Evolutionary conservation across 2,797 vertebrate genomes (phyloP), one percentile per base, ranked within the genome.

Genomic region (Molothrus ater): DNA sequence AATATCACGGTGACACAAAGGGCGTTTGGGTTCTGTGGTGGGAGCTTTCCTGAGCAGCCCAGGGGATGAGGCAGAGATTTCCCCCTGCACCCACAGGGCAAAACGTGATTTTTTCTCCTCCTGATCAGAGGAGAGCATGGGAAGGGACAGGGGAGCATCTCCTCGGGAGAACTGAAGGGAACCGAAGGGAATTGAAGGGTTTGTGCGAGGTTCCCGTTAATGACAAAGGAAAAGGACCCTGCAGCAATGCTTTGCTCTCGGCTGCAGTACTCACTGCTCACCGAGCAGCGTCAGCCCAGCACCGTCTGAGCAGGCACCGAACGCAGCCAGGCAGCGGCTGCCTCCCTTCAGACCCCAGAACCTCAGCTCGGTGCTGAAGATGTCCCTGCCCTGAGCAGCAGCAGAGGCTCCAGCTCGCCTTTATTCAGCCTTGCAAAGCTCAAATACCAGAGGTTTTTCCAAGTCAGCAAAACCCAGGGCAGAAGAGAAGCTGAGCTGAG

Each of bases 271-370:
- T 76, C 45, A 1, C 60, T 50, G 20, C 57, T 54, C 92, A 43
- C 95, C 96, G 20, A 93, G 88, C 70, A 94, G 96, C 25, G 96
- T 94, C 95, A 96, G 80, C 48, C 65, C 31, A 92, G 89, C 94
- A 65, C 92, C 65, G 1, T 10, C 42, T 13, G 53, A 79, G 2
- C 53, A 17, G 6, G 5, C 26, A 5, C 5, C 0, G 10, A 9
- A 72, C 12, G 2, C 72, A 47, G 1, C 7, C 24, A n/a, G 68
- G 68, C 15, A 79, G 8, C 42, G 16, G n/a, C 48, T 28, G 42
- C 45, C 54, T 15, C 12, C 5, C 42, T 10, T 4, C 5, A 3
- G 28, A 18, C 10, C 65, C 19, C 68, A 7, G 4, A 47, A 22
- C 9, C 75, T 6, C 79, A 36, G n/a, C 42, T 11, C 8, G 45